A percentile compares a stretch with the other conserved stretches of the same genome.
Evolutionary conservation across 1,140 invertebrate genomes (phyloP).

Genomic region (Sesamia nonagrioides): DNA sequence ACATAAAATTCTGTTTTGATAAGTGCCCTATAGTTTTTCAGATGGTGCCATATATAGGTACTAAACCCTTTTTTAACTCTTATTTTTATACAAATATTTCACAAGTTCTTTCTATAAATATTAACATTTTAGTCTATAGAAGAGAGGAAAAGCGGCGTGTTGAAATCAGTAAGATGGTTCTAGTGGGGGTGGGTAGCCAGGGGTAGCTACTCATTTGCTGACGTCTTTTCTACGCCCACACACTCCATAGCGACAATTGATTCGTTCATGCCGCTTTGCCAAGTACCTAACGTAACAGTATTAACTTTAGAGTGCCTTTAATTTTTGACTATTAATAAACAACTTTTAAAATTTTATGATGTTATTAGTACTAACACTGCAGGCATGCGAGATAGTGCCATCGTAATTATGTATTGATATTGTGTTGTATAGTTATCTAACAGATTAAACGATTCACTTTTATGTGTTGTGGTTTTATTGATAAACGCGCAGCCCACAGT

Average conservation of each 20-base stretch:
- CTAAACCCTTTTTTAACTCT: not conserved
- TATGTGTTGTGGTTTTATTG: slow-evolving; percentile 28
- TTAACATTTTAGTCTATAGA: not conserved
- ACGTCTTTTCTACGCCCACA: not conserved
- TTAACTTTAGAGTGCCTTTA: slow-evolving; percentile 12
- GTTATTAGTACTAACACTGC: not conserved
- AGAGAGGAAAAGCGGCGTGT: not conserved
- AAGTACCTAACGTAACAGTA: not conserved
- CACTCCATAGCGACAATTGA: not conserved
- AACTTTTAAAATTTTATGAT: not conserved
- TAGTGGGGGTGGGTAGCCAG: not conserved
- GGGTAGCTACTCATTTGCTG: not conserved
- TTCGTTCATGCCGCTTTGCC: not conserved
- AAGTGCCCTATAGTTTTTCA: not conserved
- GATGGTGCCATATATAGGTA: slow-evolving; percentile 13
- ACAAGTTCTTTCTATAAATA: not conserved
- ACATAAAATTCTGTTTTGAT: not conserved
- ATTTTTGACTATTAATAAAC: slow-evolving; percentile 15
- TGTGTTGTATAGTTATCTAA: slow-evolving; percentile 24
- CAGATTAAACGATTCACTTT: slow-evolving; percentile 24
- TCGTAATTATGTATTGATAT: slow-evolving; percentile 22
- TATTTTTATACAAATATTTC: not conserved
- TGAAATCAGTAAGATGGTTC: not conserved
- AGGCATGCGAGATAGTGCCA: not conserved
- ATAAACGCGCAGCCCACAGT: not conserved